Evolutionary conservation across 92 coral and sea anemone species (phyloP).

Genomic region (Blastomussa wellsi): DNA sequence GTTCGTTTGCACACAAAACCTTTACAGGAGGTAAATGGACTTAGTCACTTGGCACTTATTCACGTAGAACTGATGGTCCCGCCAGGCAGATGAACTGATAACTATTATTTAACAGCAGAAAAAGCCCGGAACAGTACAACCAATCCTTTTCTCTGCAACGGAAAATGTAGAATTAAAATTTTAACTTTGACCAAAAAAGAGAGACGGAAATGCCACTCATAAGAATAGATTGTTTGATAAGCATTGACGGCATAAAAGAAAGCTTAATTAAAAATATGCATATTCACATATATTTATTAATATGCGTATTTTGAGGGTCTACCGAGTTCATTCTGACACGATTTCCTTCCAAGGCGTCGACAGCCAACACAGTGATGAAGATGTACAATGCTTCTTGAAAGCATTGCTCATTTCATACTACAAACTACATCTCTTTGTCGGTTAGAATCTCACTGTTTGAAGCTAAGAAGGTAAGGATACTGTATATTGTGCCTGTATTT

Average conservation of each 20-base stretch:
- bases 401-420: background rate
- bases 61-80: background rate
- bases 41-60: background rate
- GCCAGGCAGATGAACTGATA: background rate
- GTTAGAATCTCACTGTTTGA: background rate
- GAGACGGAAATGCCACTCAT: background rate
- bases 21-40: too few relatives aligned
- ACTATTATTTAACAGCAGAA: background rate
- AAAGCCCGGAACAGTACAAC: background rate
- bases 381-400: background rate
- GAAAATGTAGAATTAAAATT: background rate
- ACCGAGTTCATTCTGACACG: background rate
- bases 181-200: background rate
- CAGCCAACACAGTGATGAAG: background rate
- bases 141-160: background rate
- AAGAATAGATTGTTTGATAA: background rate
- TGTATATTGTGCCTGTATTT: background rate
- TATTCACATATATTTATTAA: background rate
- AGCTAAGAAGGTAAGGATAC: background rate
- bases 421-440: background rate
- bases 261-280: conserved; percentile 1
- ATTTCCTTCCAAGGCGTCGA: background rate
- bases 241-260: background rate
- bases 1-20: background rate
- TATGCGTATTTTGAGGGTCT: background rate